Base-by-base conservation (phyloP, 2,888 invertebrate genomes). In the Pyrgus malvae region DNA sequence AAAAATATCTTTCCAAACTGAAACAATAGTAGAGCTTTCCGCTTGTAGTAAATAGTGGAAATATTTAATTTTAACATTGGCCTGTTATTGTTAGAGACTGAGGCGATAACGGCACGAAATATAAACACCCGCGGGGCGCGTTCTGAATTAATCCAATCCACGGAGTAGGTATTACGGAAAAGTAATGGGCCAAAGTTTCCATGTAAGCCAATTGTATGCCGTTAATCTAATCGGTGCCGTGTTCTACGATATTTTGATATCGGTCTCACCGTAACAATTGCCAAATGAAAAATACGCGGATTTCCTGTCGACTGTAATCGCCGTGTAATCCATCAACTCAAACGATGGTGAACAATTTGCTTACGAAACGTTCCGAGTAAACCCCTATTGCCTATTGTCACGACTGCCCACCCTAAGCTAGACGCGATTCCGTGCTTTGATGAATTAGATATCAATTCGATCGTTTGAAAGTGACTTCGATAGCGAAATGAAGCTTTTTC, bases 251-350 rank as follows among this genome's bases (percentile, higher is more conserved):
- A 53, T 53, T 53, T 53, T 53, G 38, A 84, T 83, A 83, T 75
- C 76, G 75, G 58, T 27, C 65, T 59, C 57, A 62, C 65, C 69
- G 76, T 76, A 78, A 81, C 86, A 80, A 85, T 86, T 86, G 87
- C 81, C 84, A 80, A 86, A 88, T 86, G 83, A 87, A 88, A 88
- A 86, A 88, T 82, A 82, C 80, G 84, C 78, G 79, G 83, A 83
- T 85, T 86, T 87, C 83, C 87, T 82, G 87, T 79, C 76, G 74
- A 54, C 72, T 65, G 75, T 87, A 88, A 87, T 85, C 83, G 82
- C 72, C 63, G 64, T 77, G 80, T 88, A 83, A 90, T 90, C 84
- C 85, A 88, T 89, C 87, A 89, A 79, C 72, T 66, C 72, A 74
- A 81, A 83, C 78, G 63, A 64, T 61, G 61, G 60, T 56, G 59